Evolutionary conservation across 2,888 invertebrate genomes (phyloP).

Genomic region (Metacarcinus magister): DNA sequence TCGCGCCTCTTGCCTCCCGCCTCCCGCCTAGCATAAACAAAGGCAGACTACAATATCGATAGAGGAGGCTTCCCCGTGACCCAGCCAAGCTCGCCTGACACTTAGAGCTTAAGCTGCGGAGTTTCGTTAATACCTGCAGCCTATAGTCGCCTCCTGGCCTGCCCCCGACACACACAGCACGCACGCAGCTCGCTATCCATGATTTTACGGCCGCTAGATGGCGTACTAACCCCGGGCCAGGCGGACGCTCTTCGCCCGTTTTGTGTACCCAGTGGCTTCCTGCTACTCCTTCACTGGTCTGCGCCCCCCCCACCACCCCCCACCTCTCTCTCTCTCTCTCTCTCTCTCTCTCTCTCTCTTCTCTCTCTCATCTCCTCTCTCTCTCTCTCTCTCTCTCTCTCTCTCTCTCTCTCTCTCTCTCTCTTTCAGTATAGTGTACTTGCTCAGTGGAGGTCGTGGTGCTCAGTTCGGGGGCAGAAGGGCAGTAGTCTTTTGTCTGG

Average conservation of each 20-base stretch:
- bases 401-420: conserved; percentile 63
- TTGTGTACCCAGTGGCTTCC: background rate
- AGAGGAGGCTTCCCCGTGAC: background rate
- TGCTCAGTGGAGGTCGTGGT: background rate
- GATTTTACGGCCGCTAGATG: background rate
- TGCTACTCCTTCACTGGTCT: background rate
- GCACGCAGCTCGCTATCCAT: background rate
- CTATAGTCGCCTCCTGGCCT: background rate
- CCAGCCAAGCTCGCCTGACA: background rate
- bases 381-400: conserved; percentile 62
- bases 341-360: conserved; percentile 33
- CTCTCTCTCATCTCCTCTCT: background rate
- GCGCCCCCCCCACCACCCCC: background rate
- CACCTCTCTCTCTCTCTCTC: background rate
- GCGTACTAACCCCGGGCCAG: background rate
- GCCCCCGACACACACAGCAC: background rate
- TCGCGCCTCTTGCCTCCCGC: background rate
- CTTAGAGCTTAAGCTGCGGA: background rate
- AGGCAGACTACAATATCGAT: background rate
- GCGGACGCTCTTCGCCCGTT: background rate
- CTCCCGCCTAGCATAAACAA: background rate
- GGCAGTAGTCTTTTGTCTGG: background rate
- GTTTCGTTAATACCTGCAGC: background rate
- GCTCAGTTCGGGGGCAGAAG: background rate
- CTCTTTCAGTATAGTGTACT: background rate